A percentile compares a stretch with the other conserved stretches of the same genome.
Conservation (phyloP, 2,888 invertebrate species). For the Parnassius apollo region DNA sequence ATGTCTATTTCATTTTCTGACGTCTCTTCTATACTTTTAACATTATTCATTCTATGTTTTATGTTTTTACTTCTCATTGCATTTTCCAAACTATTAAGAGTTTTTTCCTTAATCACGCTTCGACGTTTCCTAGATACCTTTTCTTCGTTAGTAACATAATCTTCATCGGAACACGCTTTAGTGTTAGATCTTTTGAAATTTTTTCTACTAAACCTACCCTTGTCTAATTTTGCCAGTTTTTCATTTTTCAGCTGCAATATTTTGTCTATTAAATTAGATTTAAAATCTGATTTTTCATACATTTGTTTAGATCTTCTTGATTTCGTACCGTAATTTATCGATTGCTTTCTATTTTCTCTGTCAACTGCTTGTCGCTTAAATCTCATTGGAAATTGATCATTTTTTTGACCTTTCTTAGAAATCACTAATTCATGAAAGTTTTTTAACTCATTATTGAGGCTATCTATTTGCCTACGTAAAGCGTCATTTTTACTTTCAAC, state of each 20-base stretch:
- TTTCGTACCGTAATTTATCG: slow-evolving; percentile 35
- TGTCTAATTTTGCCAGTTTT: slow-evolving; percentile 15
- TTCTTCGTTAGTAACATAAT: slow-evolving; percentile 30
- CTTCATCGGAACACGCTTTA: slow-evolving; percentile 28
- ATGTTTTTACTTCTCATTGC: neutral
- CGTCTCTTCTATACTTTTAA: slow-evolving; percentile 10
- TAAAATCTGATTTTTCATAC: slow-evolving; percentile 34
- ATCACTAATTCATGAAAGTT: slow-evolving; percentile 41
- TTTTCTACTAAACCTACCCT: slow-evolving; percentile 26
- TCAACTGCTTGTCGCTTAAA: slow-evolving; percentile 44
- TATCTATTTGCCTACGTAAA: slow-evolving; percentile 42
- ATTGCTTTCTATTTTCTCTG: slow-evolving; percentile 28
- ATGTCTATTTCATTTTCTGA: slow-evolving; percentile 52
- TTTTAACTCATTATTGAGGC: slow-evolving; percentile 50
- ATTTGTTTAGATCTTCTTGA: slow-evolving; percentile 31
- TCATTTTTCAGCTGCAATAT: slow-evolving; percentile 34
- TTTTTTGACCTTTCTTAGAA: slow-evolving; percentile 29
- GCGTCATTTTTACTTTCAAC: slow-evolving; percentile 34
- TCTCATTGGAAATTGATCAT: slow-evolving; percentile 29
- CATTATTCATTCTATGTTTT: slow-evolving; percentile 18
- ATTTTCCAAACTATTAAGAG: slow-evolving; percentile 41
- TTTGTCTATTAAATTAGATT: slow-evolving; percentile 40
- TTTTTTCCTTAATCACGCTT: slow-evolving; percentile 30
- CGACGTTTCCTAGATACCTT: slow-evolving; percentile 31
- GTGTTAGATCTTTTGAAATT: slow-evolving; percentile 27